These are phyloP conservation scores for Malacoctenus gilli DNA, from an alignment of 2,797 vertebrate genomes.

Conservation along the genomic window DNA sequence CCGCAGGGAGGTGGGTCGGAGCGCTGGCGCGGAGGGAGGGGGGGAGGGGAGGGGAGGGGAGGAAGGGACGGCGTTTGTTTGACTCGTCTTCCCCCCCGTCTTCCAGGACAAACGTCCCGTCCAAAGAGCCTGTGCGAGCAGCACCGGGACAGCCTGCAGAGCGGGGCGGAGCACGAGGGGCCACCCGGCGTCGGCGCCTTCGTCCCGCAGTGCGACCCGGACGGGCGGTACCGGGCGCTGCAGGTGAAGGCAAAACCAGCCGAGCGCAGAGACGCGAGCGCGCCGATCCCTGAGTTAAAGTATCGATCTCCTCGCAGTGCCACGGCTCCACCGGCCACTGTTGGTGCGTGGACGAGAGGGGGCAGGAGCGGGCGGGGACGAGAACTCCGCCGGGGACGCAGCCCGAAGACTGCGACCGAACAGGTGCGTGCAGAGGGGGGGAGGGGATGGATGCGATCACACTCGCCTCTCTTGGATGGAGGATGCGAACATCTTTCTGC, in stretches of 20 bases:
- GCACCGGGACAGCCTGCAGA: conserved; percentile 75
- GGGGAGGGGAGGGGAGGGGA: background rate
- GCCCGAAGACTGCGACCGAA: conserved; percentile 67
- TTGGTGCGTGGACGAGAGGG: conserved; percentile 86
- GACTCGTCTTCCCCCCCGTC: background rate
- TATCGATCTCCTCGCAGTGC: conserved; percentile 73
- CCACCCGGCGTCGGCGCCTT: conserved; percentile 56
- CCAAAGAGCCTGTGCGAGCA: conserved; percentile 77
- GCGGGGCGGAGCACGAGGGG: conserved; percentile 6
- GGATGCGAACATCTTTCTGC: no score
- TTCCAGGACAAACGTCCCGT: conserved; percentile 46
- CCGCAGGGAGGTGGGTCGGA: conserved; percentile 73
- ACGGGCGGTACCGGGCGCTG: conserved; percentile 80
- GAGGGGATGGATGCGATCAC: no score
- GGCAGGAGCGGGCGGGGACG: conserved; percentile 83
- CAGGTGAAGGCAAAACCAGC: conserved; percentile 42
- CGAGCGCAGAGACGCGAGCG: no score
- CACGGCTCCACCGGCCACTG: conserved; percentile 84
- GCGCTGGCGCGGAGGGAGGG: background rate
- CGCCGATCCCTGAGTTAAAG: background rate
- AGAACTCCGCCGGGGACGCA: conserved; percentile 71
- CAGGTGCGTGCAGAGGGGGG: no score
- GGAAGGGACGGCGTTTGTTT: background rate
- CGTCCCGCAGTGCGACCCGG: conserved; percentile 79
- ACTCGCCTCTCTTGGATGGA: no score